These are phyloP conservation scores for Porphyrio hochstetteri DNA, from an alignment of 2,113 vertebrate species.

Conservation along the genomic window DNA sequence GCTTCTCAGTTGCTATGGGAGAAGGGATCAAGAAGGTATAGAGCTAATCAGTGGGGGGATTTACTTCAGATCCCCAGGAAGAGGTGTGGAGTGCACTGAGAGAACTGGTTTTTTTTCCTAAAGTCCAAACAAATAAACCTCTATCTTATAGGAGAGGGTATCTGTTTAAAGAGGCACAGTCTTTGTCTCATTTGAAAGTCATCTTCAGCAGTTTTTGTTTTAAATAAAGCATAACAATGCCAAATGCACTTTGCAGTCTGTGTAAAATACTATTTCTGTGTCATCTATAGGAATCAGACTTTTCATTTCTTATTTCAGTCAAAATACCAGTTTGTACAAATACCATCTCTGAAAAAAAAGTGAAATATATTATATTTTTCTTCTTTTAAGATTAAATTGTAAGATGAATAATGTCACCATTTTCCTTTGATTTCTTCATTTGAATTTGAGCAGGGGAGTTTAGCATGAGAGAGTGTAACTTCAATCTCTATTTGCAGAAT, in stretches of 20 bases:
- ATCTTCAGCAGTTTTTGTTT: background rate
- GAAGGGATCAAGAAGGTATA: background rate
- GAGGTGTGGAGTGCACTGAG: background rate
- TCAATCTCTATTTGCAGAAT: background rate
- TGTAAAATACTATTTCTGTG: background rate
- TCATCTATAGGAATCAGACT: background rate
- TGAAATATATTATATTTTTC: background rate
- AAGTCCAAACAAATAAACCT: background rate
- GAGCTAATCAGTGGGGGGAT: background rate
- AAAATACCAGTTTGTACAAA: background rate
- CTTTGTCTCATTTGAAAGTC: background rate
- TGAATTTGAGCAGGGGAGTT: background rate
- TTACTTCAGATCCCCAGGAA: background rate
- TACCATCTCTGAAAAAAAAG: background rate
- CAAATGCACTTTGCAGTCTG: background rate
- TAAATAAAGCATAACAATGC: background rate
- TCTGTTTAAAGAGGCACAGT: background rate
- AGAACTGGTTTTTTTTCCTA: background rate
- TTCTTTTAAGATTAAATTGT: background rate
- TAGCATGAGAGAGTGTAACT: background rate
- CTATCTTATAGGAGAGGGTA: background rate
- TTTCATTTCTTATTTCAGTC: background rate
- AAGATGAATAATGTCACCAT: background rate
- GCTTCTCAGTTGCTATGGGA: background rate
- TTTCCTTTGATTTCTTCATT: background rate